A percentile compares a stretch with the other conserved stretches of the same genome.
Evolutionary conservation across 2,797 vertebrate genomes (phyloP).

Genomic region (Channa striata): DNA sequence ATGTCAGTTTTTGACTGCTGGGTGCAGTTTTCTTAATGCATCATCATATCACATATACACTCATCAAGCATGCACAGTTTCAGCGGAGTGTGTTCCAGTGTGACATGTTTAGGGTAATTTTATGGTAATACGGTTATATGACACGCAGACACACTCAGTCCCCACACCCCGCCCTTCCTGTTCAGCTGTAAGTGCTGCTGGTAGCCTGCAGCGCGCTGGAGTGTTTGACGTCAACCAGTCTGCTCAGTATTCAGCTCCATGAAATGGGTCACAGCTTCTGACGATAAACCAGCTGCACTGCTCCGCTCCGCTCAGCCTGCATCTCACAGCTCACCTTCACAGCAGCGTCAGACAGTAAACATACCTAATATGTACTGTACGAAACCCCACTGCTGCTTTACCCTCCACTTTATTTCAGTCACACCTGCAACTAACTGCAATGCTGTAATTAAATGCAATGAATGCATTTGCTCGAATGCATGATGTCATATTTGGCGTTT

Average conservation of each 20-base stretch:
- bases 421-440: slow-evolving; percentile 57
- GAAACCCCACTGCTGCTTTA: slow-evolving; percentile 43
- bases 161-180: slow-evolving; percentile 47
- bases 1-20: slow-evolving; percentile 20
- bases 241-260: slow-evolving; percentile 85
- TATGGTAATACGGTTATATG: slow-evolving; percentile 61
- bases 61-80: slow-evolving; percentile 11
- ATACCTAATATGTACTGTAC: slow-evolving; percentile 37
- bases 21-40: slow-evolving; percentile 12
- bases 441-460: slow-evolving; percentile 26
- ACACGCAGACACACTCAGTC: slow-evolving; percentile 12
- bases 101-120: slow-evolving; percentile 62
- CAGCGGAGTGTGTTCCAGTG: slow-evolving; percentile 39
- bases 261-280: slow-evolving; percentile 88
- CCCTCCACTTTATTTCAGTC: slow-evolving; percentile 34
- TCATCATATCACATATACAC: slow-evolving; percentile 15
- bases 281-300: slow-evolving; percentile 71
- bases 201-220: slow-evolving; percentile 73
- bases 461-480: slow-evolving; percentile 4
- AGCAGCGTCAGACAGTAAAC: slow-evolving; percentile 58
- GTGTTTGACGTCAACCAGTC: slow-evolving; percentile 86
- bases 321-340: slow-evolving; percentile 67
- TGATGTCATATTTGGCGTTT: not conserved
- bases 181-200: slow-evolving; percentile 63
- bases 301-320: slow-evolving; percentile 53